These are phyloP conservation scores for Serrognathus titanus DNA, from an alignment of 2,888 invertebrate species.

Conservation along the genomic window DNA sequence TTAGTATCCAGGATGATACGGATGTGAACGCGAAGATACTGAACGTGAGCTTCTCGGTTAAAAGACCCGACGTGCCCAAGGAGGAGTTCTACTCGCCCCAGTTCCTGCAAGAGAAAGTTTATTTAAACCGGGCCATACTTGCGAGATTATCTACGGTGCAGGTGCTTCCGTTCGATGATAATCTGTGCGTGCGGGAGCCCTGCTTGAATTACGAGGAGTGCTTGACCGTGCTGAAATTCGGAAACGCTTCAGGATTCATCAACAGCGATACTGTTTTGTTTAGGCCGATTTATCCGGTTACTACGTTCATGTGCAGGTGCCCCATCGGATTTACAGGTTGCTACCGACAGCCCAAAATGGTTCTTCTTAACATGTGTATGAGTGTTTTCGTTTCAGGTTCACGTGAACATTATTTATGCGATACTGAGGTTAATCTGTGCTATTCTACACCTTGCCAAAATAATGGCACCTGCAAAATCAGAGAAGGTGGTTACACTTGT, in stretches of 20 bases:
- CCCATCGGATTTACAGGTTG: conserved; percentile 85
- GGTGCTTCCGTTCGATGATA: conserved; percentile 94
- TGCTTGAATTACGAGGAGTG: conserved; percentile 94
- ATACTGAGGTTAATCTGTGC: conserved; percentile 94
- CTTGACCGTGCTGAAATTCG: conserved; percentile 85
- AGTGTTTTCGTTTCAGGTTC: conserved; percentile 56
- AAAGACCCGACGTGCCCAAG: conserved; percentile 72
- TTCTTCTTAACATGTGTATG: neutral
- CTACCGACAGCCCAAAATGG: neutral
- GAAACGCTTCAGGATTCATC: conserved; percentile 88
- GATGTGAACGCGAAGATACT: conserved; percentile 83
- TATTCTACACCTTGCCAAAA: conserved; percentile 92
- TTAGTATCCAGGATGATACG: conserved; percentile 85
- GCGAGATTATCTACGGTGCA: conserved; percentile 85
- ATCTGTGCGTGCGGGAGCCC: conserved; percentile 91
- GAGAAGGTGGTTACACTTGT: conserved; percentile 91
- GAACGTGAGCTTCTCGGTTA: conserved; percentile 91
- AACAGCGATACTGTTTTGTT: conserved; percentile 87
- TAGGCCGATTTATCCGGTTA: conserved; percentile 90
- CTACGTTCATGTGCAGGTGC: conserved; percentile 89
- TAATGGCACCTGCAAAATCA: conserved; percentile 78
- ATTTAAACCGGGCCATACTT: conserved; percentile 82
- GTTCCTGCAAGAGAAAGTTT: conserved; percentile 89
- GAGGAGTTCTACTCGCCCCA: conserved; percentile 83
- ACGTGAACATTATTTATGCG: conserved; percentile 86